These are phyloP conservation scores for Pomacea canaliculata DNA, from an alignment of 2,888 invertebrate species.

Conservation along the genomic window DNA sequence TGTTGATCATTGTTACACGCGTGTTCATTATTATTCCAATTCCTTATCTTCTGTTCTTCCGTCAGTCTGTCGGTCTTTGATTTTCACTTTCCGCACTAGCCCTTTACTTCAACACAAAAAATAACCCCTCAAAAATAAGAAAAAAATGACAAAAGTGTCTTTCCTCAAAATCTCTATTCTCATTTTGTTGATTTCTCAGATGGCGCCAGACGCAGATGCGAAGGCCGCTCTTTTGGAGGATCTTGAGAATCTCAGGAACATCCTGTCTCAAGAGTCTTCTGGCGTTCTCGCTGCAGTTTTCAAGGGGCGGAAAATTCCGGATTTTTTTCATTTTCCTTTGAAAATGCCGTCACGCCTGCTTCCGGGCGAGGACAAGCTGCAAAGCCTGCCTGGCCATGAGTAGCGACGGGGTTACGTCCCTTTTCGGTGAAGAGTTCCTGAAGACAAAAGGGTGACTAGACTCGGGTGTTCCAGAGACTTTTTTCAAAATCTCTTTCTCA, in stretches of 20 bases:
- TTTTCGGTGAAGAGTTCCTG: no score
- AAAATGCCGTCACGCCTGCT: not conserved
- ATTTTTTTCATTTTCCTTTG: not conserved
- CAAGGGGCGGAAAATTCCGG: not conserved
- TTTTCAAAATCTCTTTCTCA: no score
- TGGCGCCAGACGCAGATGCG: not conserved
- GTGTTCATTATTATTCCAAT: no score
- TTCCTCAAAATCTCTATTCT: not conserved
- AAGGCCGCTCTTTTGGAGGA: not conserved
- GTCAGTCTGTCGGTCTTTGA: not conserved
- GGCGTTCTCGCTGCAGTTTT: not conserved
- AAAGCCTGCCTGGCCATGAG: no score
- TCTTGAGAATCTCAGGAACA: not conserved
- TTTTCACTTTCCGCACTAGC: not conserved
- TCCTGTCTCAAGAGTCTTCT: constrained; percentile 2
- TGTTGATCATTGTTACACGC: no score
- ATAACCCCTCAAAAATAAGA: not conserved
- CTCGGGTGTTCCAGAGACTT: no score
- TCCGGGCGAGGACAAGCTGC: not conserved
- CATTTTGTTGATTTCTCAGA: not conserved
- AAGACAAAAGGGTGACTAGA: no score
- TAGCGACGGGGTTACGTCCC: no score
- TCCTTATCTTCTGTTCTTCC: not conserved
- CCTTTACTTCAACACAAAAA: not conserved
- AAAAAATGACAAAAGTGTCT: not conserved